Base-by-base conservation (phyloP, 2,888 invertebrate species). In the Mactromeris polynyma region DNA sequence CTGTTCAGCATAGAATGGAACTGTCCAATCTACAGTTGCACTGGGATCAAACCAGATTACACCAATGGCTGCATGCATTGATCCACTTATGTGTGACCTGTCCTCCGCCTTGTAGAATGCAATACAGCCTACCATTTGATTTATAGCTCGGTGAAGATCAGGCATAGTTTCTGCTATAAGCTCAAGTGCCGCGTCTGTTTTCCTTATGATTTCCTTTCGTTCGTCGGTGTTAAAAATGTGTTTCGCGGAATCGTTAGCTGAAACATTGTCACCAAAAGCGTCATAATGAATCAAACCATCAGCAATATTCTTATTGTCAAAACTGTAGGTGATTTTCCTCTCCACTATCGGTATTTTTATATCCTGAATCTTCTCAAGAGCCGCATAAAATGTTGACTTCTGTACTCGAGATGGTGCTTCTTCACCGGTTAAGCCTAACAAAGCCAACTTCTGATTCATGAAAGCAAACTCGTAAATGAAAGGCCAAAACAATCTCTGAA, bases 1-100 rank as follows among this genome's bases (percentile, higher is more conserved):
- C 33, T 46, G 40, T 69, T 86, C 86, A 33, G 86, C 86, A 46
- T 80, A 86, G 33, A 42, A 46, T 58, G 64, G 58, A 36, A 64
- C 69, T 19, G 81, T 31, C 31, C 38, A 80, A 26, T 81, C 81
- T 42, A 19, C 46, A 33, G 40, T 36, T 3, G 81, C 26, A 31
- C 85, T 36, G 6, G 80, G 83, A 64, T 83, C 83, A 11, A 58
- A 36, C 83, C 83, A 83, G 9, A 64, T 83, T 11, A 83, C 6
- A 42, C 83, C 83, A 9, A 83, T 40, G 26, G 83, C 73, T 42
- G 83, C 73, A 46, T 21, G 42, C 38, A 83, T 73, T 40, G 83
- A 69, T 14, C 83, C 83, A 33, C 83, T 69, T 19, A 69, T 38
- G 21, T 69, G 38, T 11, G 38, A 40, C 17, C 31, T 33, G 26